phyloP scores from a whole-genome alignment of 1,140 invertebrate species.

The Procambarus clarkii region DNA sequence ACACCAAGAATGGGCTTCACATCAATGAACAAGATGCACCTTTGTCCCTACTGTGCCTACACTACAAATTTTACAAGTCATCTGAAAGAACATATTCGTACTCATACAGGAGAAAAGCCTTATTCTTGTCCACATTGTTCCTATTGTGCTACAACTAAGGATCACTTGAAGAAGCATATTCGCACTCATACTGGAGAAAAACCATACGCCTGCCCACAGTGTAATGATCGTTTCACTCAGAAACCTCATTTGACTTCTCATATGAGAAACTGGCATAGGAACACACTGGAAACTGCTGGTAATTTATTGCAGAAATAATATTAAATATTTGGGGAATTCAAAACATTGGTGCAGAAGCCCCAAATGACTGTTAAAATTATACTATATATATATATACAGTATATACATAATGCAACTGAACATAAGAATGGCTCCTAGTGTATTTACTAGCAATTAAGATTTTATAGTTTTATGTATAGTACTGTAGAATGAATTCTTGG shows the following conservation, averaged over 20 bases:
- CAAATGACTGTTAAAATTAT: no score
- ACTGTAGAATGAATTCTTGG: no score
- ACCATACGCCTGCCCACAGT: neutral
- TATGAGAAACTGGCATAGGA: neutral
- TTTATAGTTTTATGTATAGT: no score
- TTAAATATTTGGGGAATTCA: neutral
- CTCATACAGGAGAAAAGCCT: conserved; percentile 38
- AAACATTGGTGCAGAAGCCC: no score
- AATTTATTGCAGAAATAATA: neutral
- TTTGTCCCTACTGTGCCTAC: conserved; percentile 39
- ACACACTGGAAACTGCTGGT: neutral
- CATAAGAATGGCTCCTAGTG: no score
- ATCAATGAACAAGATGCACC: neutral
- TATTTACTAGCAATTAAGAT: no score
- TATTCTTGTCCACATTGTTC: conserved; percentile 29
- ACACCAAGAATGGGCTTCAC: neutral
- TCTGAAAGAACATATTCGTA: conserved; percentile 34
- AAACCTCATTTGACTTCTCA: neutral
- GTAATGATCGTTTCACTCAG: neutral
- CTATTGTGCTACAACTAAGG: conserved; percentile 15
- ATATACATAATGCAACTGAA: no score
- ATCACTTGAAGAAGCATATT: conserved; percentile 20
- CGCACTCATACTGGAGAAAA: conserved; percentile 24
- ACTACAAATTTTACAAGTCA: conserved; percentile 30
- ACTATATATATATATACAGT: no score